Evolutionary conservation across 2,888 invertebrate species (phyloP).

Genomic region (Pheosia tremula): DNA sequence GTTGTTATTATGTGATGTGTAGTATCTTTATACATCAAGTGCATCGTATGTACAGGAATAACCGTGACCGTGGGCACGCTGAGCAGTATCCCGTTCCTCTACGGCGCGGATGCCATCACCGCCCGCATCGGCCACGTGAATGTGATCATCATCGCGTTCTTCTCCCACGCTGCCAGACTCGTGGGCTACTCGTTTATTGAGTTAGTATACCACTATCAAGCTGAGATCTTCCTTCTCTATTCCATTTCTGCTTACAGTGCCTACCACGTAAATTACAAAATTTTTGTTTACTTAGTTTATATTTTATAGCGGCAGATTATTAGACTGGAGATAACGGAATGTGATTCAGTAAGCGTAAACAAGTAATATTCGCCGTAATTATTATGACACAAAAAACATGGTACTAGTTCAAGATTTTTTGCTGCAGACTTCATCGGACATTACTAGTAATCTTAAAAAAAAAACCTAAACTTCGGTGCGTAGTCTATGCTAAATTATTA

Average conservation of each 20-base stretch:
- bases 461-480: too few relatives aligned
- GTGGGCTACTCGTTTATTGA: conserved; percentile 94
- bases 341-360: neutral
- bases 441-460: too few relatives aligned
- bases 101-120: conserved; percentile 93
- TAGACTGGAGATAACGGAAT: conserved; percentile 8
- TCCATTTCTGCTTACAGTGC: conserved; percentile 24
- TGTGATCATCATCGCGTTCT: conserved; percentile 93
- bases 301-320: conserved; percentile 10
- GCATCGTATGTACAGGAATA: conserved; percentile 83
- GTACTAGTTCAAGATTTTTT: too few relatives aligned
- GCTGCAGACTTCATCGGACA: too few relatives aligned
- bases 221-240: conserved; percentile 16
- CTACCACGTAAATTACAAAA: conserved; percentile 17
- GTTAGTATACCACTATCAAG: conserved; percentile 79
- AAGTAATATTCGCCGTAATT: neutral
- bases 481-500: too few relatives aligned
- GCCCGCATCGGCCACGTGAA: conserved; percentile 92
- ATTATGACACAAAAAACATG: neutral
- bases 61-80: conserved; percentile 94
- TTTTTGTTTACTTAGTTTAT: conserved; percentile 23
- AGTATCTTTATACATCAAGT: conserved; percentile 28
- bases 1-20: conserved; percentile 18
- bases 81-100: conserved; percentile 93
- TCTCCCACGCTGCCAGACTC: conserved; percentile 92